Percentiles rank a stretch among this genome's conserved stretches.
Conservation (phyloP, 2,888 invertebrate species). For the Diogma glabrata region DNA sequence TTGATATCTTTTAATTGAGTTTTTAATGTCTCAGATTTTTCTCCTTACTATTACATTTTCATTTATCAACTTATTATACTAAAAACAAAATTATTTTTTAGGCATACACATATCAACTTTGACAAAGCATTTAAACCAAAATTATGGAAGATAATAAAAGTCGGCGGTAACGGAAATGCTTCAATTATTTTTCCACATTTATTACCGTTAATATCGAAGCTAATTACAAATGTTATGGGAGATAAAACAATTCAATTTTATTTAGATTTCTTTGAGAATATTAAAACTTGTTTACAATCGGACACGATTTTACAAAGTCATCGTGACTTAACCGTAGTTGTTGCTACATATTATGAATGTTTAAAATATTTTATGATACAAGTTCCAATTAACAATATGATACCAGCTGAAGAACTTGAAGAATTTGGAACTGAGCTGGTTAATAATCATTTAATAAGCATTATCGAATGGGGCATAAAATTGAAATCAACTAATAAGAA, state of each 20-base stretch:
- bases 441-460: constrained; percentile 28
- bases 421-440: constrained; percentile 20
- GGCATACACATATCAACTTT: constrained; percentile 47
- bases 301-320: constrained; percentile 48
- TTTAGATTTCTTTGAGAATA: constrained; percentile 52
- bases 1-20: no score
- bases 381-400: constrained; percentile 32
- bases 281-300: constrained; percentile 51
- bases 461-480: constrained; percentile 39
- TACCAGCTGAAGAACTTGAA: not conserved
- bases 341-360: constrained; percentile 62
- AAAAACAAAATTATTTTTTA: constrained; percentile 19
- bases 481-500: constrained; percentile 33
- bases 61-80: no score
- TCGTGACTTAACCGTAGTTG: constrained; percentile 55
- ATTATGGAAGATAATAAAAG: constrained; percentile 50
- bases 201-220: constrained; percentile 60
- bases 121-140: constrained; percentile 63
- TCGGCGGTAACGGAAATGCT: constrained; percentile 69
- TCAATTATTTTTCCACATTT: constrained; percentile 58
- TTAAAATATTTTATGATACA: constrained; percentile 45
- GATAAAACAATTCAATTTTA: constrained; percentile 39
- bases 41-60: no score
- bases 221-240: constrained; percentile 36
- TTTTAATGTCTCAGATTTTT: no score